phyloP scores from a whole-genome alignment of 2,888 invertebrate species.

The Tillus elongatus region DNA sequence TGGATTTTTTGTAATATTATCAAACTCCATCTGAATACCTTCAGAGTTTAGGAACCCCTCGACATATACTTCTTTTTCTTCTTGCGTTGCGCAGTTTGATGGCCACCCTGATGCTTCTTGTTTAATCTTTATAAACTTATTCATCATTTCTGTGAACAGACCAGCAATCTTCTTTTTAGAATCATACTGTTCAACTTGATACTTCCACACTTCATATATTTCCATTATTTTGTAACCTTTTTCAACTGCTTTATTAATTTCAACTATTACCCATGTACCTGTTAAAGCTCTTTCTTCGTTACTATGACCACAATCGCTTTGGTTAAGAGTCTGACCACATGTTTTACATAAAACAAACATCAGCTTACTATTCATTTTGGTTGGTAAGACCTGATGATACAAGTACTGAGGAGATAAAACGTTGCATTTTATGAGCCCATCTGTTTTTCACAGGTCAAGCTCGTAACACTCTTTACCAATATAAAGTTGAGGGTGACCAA shows the following conservation, averaged over 20 bases:
- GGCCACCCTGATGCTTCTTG: too few species aligned
- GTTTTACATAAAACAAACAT: background rate
- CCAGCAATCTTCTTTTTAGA: conserved; percentile 16
- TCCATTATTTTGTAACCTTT: background rate
- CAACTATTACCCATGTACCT: background rate
- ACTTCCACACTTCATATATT: conserved; percentile 31
- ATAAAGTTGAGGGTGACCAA: conserved; percentile 25
- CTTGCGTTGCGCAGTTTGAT: too few species aligned
- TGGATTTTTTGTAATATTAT: conserved; percentile 19
- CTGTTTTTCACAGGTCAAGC: conserved; percentile 10
- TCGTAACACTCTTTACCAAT: conserved; percentile 21
- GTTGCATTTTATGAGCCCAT: conserved; percentile 14
- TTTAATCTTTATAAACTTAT: conserved; percentile 25
- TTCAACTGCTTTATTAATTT: background rate
- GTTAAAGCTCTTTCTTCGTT: background rate
- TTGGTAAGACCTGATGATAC: conserved; percentile 28
- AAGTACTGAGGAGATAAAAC: conserved; percentile 19
- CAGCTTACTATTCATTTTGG: conserved; percentile 12
- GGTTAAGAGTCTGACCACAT: conserved; percentile 17
- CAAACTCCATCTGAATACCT: too few species aligned
- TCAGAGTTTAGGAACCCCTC: conserved; percentile 13
- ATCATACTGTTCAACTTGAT: conserved; percentile 23
- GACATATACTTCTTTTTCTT: too few species aligned
- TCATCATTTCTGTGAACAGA: conserved; percentile 27
- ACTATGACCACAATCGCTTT: conserved; percentile 7